Evolutionary conservation across 2,888 invertebrate species (phyloP), one percentile per base, ranked within the genome.

Genomic region (Platypus cylindrus): DNA sequence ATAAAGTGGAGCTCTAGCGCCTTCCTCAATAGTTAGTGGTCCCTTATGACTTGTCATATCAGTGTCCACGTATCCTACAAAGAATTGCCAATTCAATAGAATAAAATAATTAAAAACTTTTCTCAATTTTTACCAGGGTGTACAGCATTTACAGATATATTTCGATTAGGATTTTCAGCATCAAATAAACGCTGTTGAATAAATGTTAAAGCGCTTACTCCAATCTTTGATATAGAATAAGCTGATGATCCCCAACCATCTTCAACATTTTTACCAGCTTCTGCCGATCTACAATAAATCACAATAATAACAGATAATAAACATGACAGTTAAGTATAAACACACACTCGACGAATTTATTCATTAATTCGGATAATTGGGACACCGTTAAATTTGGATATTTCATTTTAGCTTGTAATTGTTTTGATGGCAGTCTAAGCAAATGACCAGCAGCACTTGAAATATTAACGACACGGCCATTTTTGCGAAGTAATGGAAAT

Each of bases 1-100:
- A 49, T 71, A 77, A 1, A 77, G 52, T 1, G 79, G 67, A 49
- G 77, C 62, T 60, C 64, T 57, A 70, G 62, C 27, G 70, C 79
- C 44, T 56, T 69, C 52, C 25, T 76, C 75, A n/a, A 68, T 65
- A 1, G 66, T 67, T 12, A 74, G 58, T 0, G 56, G 51, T 0
- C 77, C 85, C 48, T 70, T 71, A 47, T 78, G 75, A 16, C 73
- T 74, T 0, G 74, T 65, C 82, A 86, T 78, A 50, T 85, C 83
- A 0, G 85, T 86, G 45, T 69, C 70, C 1, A 85, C 82, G 55
- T 74, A 81, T 2, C 49, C 41, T 41, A 30, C 26, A 28, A 31
- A 34, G 30, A 35, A 11, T 17, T 27, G 17, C 12, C 4, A 13
- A 12, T 4, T 3, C 13, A 25, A 11, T n/a, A 27, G 14, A 27